These are phyloP conservation scores for Pelagia noctiluca DNA, from an alignment of 30 jellyfish, hydroid and myxozoan genomes.

Conservation along the genomic window DNA sequence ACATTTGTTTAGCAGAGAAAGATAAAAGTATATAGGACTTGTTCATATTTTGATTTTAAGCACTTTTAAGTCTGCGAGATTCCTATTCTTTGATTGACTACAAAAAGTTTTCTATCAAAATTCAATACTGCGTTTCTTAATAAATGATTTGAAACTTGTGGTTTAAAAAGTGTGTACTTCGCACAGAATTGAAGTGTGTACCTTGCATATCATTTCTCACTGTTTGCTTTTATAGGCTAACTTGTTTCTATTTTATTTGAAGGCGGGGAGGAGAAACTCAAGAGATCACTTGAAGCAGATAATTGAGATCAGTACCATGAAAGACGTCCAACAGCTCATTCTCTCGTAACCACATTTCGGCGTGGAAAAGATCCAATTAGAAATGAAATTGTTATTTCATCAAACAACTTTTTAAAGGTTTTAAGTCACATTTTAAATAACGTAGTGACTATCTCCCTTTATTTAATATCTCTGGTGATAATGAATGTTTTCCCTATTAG, in stretches of 20 bases:
- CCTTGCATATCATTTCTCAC: background rate
- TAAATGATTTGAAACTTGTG: too few relatives aligned
- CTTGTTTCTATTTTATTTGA: background rate
- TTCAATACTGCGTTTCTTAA: too few relatives aligned
- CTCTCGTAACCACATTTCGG: conserved; percentile 21
- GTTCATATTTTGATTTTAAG: too few relatives aligned
- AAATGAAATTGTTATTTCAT: conserved; percentile 14
- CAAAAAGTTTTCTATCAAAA: too few relatives aligned
- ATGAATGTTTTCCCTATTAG: background rate
- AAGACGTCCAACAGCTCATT: conserved; percentile 8
- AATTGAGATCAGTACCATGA: background rate
- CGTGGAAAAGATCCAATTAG: conserved; percentile 1
- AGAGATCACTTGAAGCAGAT: background rate
- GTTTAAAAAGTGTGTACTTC: too few relatives aligned
- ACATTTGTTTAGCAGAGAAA: too few relatives aligned
- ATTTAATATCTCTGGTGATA: background rate
- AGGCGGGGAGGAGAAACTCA: conserved; percentile 2
- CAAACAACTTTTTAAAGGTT: conserved; percentile 27
- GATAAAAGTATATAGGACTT: too few relatives aligned
- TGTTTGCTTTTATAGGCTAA: background rate
- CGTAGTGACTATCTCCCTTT: background rate
- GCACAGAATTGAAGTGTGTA: too few relatives aligned
- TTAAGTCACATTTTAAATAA: background rate
- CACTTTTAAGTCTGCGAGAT: too few relatives aligned
- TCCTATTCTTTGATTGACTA: too few relatives aligned